Percentiles rank a stretch among this genome's conserved stretches.
Conservation (phyloP, 2,888 invertebrate genomes). For the Spisula solida region DNA sequence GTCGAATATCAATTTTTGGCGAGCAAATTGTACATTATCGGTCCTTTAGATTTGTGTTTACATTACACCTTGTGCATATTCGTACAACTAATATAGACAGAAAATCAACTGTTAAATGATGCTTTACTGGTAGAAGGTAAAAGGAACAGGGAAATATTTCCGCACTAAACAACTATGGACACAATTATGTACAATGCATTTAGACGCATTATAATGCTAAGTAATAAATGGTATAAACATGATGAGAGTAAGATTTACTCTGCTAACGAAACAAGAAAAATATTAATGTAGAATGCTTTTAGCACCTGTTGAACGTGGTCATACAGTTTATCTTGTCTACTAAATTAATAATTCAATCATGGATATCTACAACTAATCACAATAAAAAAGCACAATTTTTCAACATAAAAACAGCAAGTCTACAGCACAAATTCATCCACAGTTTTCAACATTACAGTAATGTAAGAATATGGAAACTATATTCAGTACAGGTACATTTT, state of each 20-base stretch:
- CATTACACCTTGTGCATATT: too few species aligned
- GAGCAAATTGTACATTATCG: too few species aligned
- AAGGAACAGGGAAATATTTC: too few species aligned
- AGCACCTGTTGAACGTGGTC: not conserved
- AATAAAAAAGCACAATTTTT: slow-evolving; percentile 6
- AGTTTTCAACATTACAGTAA: not conserved
- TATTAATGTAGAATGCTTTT: slow-evolving; percentile 5
- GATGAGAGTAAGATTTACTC: not conserved
- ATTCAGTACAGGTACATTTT: too few species aligned
- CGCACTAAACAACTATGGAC: not conserved
- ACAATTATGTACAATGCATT: not conserved
- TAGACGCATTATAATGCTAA: not conserved
- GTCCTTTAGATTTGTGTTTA: too few species aligned
- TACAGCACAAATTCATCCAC: not conserved
- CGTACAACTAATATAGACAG: too few species aligned
- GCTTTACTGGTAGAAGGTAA: too few species aligned
- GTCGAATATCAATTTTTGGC: too few species aligned
- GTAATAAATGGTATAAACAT: not conserved
- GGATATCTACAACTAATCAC: not conserved
- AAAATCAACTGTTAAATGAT: too few species aligned
- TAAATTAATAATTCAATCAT: not conserved
- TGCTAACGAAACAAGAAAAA: not conserved
- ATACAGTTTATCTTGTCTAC: not conserved
- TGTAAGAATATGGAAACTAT: too few species aligned
- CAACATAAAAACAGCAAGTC: not conserved